A percentile compares a stretch with the other conserved stretches of the same genome.
phyloP scores from a whole-genome alignment of 1,140 invertebrate species.

The Bicyclus anynana region DNA sequence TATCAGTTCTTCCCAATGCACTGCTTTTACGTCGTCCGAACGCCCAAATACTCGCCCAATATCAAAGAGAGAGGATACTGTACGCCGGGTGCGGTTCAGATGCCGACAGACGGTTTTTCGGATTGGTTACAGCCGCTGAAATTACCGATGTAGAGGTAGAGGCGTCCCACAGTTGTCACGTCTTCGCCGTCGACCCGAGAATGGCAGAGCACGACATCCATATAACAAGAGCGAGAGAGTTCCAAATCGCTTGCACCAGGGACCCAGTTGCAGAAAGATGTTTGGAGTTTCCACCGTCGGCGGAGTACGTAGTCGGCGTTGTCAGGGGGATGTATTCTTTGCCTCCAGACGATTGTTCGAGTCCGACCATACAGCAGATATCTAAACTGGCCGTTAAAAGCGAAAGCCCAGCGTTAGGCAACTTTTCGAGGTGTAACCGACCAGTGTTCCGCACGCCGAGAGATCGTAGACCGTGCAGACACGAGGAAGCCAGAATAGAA shows the following conservation, averaged over 20 bases:
- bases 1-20: conserved; percentile 89
- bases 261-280: conserved; percentile 84
- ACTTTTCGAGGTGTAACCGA: conserved; percentile 57
- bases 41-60: conserved; percentile 79
- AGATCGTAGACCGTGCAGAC: conserved; percentile 47
- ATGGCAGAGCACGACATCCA: conserved; percentile 90
- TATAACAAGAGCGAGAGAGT: conserved; percentile 84
- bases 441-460: conserved; percentile 49
- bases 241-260: conserved; percentile 87
- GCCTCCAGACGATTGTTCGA: conserved; percentile 61
- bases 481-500: conserved; percentile 50
- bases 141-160: conserved; percentile 44
- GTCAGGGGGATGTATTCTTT: conserved; percentile 83
- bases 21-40: conserved; percentile 86
- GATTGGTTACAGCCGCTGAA: conserved; percentile 86
- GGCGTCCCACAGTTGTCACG: conserved; percentile 94
- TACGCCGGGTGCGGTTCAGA: conserved; percentile 94
- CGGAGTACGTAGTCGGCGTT: conserved; percentile 89
- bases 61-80: conserved; percentile 90
- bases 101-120: conserved; percentile 94
- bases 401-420: conserved; percentile 54
- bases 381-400: conserved; percentile 65
- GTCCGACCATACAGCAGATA: conserved; percentile 61
- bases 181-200: conserved; percentile 94
- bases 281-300: conserved; percentile 92